Base-by-base conservation (phyloP, 1,140 invertebrate genomes). In the Chrysomallon squamiferum region DNA sequence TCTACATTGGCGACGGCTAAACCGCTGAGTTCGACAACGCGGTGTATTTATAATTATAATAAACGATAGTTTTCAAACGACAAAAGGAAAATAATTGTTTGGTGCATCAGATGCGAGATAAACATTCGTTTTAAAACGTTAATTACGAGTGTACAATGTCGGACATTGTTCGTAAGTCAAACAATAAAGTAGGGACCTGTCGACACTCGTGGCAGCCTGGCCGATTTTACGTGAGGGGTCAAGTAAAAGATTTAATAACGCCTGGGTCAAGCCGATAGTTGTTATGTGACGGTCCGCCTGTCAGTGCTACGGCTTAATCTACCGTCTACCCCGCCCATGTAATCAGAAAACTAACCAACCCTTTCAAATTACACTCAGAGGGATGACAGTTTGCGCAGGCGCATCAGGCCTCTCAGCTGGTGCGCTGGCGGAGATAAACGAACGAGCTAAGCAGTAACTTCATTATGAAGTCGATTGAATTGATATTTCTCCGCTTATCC, bases 221-320 rank as follows among this genome's bases (percentile, higher is more conserved):
- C 35, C 6, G 35, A 38, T 38, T 38, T 38, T 15, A n/a, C n/a
- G n/a, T 38, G 35, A 7, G 15, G 35, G 58, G 32, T 59, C 58
- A 59, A 22, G 30, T 6, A n/a, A 22, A 35, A 35, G 41, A 59
- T 22, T 59, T 59, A 59, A 59, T 59, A 35, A 59, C 25, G 33
- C 35, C 52, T 22, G 52, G 52, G 52, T 56, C 38, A 59, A 20
- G 6, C 22, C 45, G 29, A 30, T 67, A 61, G 62, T 68, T 68
- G 60, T 68, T 68, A 59, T 68, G 60, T 58, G 47, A 54, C 41
- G 47, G 61, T 45, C 59, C 25, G 49, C 20, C 66, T 68, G 66
- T 68, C 66, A 68, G 35, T 45, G 50, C 60, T 57, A 68, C 66
- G 62, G 62, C 66, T 68, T 68, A 63, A 68, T 63, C 61, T 62